These are phyloP conservation scores for Macroglossus sobrinus DNA, from an alignment of 2,113 vertebrate species.

Conservation along the genomic window DNA sequence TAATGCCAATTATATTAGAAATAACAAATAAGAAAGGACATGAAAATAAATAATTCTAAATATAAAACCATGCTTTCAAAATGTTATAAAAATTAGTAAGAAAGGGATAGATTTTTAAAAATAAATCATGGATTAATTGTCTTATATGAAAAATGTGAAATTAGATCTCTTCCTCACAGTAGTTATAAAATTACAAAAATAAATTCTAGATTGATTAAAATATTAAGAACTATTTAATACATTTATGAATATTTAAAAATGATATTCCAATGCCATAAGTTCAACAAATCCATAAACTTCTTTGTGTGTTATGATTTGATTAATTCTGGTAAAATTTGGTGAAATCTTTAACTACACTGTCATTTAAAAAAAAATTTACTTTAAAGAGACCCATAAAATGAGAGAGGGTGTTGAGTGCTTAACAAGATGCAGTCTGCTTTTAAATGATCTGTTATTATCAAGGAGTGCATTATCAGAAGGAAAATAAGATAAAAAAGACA, in stretches of 20 bases:
- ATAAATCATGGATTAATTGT: not conserved
- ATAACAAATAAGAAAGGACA: not conserved
- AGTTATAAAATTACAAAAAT: not conserved
- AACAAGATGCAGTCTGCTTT: not conserved
- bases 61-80: constrained; percentile 7
- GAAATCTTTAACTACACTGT: not conserved
- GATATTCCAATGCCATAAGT: not conserved
- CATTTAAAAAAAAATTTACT: fast-evolving
- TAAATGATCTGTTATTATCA: not conserved
- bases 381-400: not conserved
- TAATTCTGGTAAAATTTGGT: constrained; percentile 16
- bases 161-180: not conserved
- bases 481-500: not conserved
- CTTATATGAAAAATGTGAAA: not conserved
- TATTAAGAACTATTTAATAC: not conserved
- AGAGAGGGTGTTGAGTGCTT: not conserved
- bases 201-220: not conserved
- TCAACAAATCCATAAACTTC: not conserved
- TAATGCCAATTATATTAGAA: not conserved
- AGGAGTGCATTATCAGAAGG: not conserved
- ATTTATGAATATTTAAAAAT: not conserved
- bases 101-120: not conserved
- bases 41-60: not conserved
- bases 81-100: not conserved
- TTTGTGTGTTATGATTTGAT: not conserved